Evolutionary conservation across 1,140 invertebrate species (phyloP), one percentile per base, ranked within the genome.

Genomic region (Brachionus sp.): DNA sequence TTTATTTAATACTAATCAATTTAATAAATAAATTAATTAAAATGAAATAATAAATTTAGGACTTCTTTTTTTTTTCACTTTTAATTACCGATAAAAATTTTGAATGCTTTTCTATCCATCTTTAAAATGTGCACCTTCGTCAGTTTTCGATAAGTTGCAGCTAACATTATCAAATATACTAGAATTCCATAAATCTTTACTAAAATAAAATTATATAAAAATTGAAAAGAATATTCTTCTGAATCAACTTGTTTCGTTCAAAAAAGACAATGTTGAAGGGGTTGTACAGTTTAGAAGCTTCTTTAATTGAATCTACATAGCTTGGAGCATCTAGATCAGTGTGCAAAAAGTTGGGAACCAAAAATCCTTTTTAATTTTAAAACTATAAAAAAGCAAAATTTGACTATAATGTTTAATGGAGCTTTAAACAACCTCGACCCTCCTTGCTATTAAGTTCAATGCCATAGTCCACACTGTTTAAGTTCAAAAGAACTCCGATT

Each of bases 231-330:
- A 37, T 42, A 35, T 39, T 7, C 2, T 23, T 23, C 19, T 42
- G 16, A 75, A 46, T 16, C 44, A 46, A 75, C 70, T 75, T 57
- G 13, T 80, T 44, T 57, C 77, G 35, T 44, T 80, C 77, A 66
- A 80, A 80, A 37, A 62, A 66, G n/a, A 80, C 16, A 37, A 80
- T 39, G 35, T 80, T 80, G n/a, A 80, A 80, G 9, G 50, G 77
- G 57, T 80, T 80, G 33, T n/a, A 80, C 2, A 16, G n/a, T 37
- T 35, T 62, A 5, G 62, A 13, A 10, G 9, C 57, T 66, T 37
- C 46, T 80, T 80, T 80, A 42, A 80, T 57, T 25, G 70, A 23
- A 62, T 57, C 50, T 4, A 44, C 23, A 62, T 66, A 80, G 7
- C 13, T 33, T 35, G 10, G 6, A 13, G 77, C 53, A 25, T 66